Conservation (phyloP, 2,113 vertebrate species). For the Mesocricetus auratus region DNA sequence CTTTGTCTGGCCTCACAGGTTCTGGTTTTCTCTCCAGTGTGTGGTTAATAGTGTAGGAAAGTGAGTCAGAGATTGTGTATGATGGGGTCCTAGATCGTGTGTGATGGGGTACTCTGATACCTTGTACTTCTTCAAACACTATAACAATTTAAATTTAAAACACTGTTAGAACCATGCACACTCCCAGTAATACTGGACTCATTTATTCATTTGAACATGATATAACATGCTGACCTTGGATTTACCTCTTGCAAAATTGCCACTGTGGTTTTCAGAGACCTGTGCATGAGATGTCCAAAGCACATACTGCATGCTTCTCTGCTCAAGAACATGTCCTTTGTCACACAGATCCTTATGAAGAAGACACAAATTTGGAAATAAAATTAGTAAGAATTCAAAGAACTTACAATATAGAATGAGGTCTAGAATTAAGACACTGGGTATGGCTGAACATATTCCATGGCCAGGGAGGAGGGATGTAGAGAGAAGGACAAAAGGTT, state of each 20-base stretch:
- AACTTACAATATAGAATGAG: not conserved
- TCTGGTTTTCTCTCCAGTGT: not conserved
- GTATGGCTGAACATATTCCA: not conserved
- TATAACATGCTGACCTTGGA: not conserved
- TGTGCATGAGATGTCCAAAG: not conserved
- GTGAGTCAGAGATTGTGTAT: not conserved
- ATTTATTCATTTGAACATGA: not conserved
- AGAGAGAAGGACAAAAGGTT: not conserved
- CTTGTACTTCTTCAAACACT: not conserved
- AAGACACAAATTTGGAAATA: not conserved
- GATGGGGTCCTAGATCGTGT: not conserved
- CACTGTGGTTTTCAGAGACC: no score
- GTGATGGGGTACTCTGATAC: rapidly evolving
- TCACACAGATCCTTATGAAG: not conserved
- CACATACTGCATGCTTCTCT: not conserved
- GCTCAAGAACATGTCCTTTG: not conserved
- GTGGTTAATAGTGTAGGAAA: not conserved
- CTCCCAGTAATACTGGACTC: not conserved
- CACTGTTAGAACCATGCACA: not conserved
- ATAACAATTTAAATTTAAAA: not conserved
- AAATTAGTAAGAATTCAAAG: not conserved
- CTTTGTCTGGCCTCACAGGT: not conserved
- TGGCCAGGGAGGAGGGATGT: not conserved
- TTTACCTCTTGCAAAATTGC: not conserved
- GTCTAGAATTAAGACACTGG: not conserved